phyloP scores from a whole-genome alignment of 2,888 invertebrate species.

The Brenthis hecate region DNA sequence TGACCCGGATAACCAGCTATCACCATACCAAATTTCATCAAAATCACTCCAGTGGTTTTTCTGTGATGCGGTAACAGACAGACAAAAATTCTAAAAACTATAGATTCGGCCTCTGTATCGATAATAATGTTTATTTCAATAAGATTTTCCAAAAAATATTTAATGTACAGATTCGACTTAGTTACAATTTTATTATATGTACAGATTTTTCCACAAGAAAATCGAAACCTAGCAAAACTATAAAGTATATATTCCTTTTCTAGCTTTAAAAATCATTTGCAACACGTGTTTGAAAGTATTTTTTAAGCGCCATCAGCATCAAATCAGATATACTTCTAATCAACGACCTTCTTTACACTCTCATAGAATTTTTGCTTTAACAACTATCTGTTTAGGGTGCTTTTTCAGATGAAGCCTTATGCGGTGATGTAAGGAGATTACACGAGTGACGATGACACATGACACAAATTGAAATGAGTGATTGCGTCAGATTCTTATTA shows the following conservation, averaged over 20 bases:
- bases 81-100: too few species aligned
- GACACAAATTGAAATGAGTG: conserved; percentile 23
- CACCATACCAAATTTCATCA: too few species aligned
- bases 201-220: neutral
- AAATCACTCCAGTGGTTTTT: too few species aligned
- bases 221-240: neutral
- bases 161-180: too few species aligned
- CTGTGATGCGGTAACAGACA: too few species aligned
- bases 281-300: conserved; percentile 14
- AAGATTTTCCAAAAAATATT: too few species aligned
- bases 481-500: conserved; percentile 16
- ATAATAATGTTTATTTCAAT: too few species aligned
- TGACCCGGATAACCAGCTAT: too few species aligned
- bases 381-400: neutral
- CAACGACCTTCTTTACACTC: neutral
- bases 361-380: neutral
- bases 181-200: too few species aligned
- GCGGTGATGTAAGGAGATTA: conserved; percentile 17
- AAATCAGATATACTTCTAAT: conserved; percentile 29
- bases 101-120: too few species aligned
- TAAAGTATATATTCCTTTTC: neutral
- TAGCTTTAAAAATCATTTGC: conserved; percentile 10
- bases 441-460: conserved; percentile 18
- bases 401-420: neutral
- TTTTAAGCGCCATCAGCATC: conserved; percentile 9